Evolutionary conservation across 1,140 invertebrate genomes (phyloP).

Genomic region (Drosophila triauraria): DNA sequence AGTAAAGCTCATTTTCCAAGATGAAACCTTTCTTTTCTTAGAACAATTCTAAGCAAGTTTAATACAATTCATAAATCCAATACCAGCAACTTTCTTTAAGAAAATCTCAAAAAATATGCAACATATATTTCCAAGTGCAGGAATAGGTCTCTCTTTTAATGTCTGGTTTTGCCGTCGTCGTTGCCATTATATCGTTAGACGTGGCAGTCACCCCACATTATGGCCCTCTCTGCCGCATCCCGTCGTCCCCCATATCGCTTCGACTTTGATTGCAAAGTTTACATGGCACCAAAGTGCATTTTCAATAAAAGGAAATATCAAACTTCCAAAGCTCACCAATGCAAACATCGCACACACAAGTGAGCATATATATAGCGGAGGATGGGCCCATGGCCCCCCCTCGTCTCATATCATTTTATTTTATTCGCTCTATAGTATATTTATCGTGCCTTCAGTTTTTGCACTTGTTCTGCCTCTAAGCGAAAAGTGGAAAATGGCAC

Average conservation of each 20-base stretch:
- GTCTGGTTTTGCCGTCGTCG: conserved; percentile 67
- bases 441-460: conserved; percentile 73
- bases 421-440: conserved; percentile 51
- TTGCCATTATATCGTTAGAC: conserved; percentile 81
- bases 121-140: background rate
- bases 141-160: conserved; percentile 59
- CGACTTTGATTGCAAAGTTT: conserved; percentile 81
- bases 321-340: conserved; percentile 61
- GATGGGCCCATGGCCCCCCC: background rate
- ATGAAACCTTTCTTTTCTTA: background rate
- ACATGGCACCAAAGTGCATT: conserved; percentile 82
- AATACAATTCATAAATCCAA: too few species aligned
- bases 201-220: conserved; percentile 58
- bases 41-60: background rate
- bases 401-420: conserved; percentile 11
- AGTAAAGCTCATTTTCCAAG: background rate
- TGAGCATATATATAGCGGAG: conserved; percentile 18
- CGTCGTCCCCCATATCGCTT: conserved; percentile 1
- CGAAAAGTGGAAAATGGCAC: background rate
- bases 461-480: conserved; percentile 64
- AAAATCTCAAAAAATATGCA: too few species aligned
- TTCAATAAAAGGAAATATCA: conserved; percentile 83
- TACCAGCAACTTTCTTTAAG: too few species aligned
- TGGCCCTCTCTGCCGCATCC: conserved; percentile 8
- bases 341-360: conserved; percentile 47